Evolutionary conservation across 1,140 invertebrate species (phyloP).

Genomic region (Cheumatopsyche charites): DNA sequence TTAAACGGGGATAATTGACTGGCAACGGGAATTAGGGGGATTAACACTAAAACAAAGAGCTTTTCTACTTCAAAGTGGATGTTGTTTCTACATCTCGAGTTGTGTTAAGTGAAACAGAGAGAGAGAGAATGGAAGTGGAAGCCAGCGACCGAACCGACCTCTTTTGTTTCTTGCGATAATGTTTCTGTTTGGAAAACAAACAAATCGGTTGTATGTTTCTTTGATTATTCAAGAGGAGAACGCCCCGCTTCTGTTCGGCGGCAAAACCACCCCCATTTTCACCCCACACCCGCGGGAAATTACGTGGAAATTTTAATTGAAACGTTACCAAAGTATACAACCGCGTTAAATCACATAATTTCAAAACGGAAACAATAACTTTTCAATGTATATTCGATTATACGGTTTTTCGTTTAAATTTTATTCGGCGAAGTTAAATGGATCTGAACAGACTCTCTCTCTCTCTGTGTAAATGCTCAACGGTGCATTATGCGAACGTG

Average conservation of each 20-base stretch:
- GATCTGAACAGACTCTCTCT: no score
- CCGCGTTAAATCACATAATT: no score
- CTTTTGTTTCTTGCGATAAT: constrained; percentile 36
- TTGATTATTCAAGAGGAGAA: constrained; percentile 37
- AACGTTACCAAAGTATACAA: neutral
- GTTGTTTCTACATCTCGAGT: constrained; percentile 32
- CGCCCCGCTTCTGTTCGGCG: neutral
- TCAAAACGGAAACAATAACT: no score
- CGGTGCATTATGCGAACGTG: neutral
- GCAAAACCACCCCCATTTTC: neutral
- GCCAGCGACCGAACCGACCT: constrained; percentile 20
- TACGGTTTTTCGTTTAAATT: no score
- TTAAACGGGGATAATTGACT: constrained; percentile 50
- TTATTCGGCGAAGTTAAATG: no score
- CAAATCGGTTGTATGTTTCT: constrained; percentile 34
- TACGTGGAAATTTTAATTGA: constrained; percentile 30
- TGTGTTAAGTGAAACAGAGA: neutral
- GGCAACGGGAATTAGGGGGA: constrained; percentile 48
- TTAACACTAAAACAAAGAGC: constrained; percentile 49
- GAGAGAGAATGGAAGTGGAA: no score
- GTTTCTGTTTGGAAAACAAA: constrained; percentile 37
- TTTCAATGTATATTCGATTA: no score
- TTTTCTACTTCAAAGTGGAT: constrained; percentile 47
- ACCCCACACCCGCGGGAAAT: constrained; percentile 1
- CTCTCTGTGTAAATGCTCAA: no score